A percentile compares a stretch with the other conserved stretches of the same genome.
These are phyloP conservation scores for Heliconius eleuchia DNA, from an alignment of 1,140 invertebrate species.

Conservation along the genomic window DNA sequence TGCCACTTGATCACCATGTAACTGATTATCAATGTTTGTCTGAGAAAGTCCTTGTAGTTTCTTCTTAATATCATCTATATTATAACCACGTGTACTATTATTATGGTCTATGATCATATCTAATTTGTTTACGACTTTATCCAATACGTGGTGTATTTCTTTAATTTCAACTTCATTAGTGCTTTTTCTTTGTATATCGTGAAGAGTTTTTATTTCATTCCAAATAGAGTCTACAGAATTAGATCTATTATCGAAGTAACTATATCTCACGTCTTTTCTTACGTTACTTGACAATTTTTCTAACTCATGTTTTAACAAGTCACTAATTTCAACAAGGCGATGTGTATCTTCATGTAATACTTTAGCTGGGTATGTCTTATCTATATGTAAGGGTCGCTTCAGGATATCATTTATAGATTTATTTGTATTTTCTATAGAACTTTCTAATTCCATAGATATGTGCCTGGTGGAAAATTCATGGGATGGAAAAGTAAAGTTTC, in stretches of 20 bases:
- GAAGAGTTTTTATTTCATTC: constrained; percentile 51
- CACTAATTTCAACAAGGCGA: constrained; percentile 52
- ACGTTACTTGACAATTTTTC: constrained; percentile 51
- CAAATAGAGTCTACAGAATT: constrained; percentile 38
- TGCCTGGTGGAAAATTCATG: constrained; percentile 8
- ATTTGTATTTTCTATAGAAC: constrained; percentile 44
- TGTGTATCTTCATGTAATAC: constrained; percentile 45
- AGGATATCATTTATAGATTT: constrained; percentile 40
- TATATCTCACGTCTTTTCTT: constrained; percentile 41
- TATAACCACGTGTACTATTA: constrained; percentile 34
- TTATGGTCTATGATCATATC: constrained; percentile 28
- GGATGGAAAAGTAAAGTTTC: background rate
- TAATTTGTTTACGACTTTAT: constrained; percentile 45
- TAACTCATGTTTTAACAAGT: constrained; percentile 52
- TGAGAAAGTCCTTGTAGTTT: constrained; percentile 26
- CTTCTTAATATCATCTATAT: constrained; percentile 47
- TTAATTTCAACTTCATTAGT: constrained; percentile 45
- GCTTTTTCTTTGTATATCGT: constrained; percentile 46
- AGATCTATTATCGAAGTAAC: constrained; percentile 29
- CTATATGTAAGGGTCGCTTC: constrained; percentile 27
- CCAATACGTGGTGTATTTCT: constrained; percentile 49
- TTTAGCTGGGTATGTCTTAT: constrained; percentile 34
- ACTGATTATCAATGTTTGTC: background rate
- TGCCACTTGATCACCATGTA: background rate
- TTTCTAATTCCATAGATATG: constrained; percentile 30